Conservation (phyloP, 2,113 vertebrate genomes). For the Sterna hirundo region DNA sequence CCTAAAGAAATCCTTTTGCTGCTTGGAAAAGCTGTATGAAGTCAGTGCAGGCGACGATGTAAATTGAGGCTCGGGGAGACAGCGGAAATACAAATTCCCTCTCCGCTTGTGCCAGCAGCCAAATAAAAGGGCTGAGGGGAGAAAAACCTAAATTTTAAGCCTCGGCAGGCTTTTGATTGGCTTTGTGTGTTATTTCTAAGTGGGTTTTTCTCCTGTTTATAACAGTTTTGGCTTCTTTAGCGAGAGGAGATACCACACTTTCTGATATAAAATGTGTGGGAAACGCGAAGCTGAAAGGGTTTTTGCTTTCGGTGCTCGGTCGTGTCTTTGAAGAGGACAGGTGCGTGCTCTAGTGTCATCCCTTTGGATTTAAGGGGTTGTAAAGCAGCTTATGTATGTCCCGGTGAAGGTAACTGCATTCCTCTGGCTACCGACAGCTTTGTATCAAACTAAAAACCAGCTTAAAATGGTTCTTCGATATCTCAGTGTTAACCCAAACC, state of each 20-base stretch:
- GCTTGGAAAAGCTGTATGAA: fast-evolving
- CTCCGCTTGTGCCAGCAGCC: fast-evolving
- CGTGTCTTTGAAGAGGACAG: not conserved
- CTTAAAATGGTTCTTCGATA: not conserved
- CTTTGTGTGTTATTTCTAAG: not conserved
- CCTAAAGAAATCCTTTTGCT: not conserved
- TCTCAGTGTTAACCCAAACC: not conserved
- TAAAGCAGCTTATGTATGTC: not conserved
- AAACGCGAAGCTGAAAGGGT: fast-evolving
- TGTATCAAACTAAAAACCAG: not conserved
- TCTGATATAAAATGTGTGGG: fast-evolving
- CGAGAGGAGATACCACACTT: not conserved
- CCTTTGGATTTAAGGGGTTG: not conserved
- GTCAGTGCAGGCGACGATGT: fast-evolving
- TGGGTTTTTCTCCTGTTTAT: fast-evolving
- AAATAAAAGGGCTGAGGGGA: not conserved
- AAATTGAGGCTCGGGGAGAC: not conserved
- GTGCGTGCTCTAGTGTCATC: fast-evolving
- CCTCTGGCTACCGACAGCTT: not conserved
- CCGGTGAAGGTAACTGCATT: fast-evolving
- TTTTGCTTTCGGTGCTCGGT: not conserved
- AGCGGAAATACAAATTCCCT: not conserved
- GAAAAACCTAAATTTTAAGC: not conserved
- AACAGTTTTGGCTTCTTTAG: not conserved
- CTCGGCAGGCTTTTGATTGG: not conserved